Conservation (phyloP, 2,888 invertebrate genomes). For the Conus canariensis region DNA sequence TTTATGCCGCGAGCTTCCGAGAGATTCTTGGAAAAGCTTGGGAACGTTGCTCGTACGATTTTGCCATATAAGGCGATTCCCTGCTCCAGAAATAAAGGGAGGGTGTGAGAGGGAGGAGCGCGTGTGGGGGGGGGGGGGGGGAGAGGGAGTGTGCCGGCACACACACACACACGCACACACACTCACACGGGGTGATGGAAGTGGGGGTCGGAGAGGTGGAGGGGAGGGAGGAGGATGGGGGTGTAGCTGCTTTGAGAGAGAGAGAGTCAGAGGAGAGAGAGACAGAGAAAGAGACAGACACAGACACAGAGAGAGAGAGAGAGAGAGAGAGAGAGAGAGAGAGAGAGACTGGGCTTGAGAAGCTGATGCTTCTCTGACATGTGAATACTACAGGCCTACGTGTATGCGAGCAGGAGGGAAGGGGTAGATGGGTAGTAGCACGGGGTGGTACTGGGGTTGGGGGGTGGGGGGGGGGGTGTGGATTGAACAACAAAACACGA, state of each 20-base stretch:
- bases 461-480: too few relatives aligned
- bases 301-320: neutral
- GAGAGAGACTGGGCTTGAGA: too few relatives aligned
- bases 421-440: too few relatives aligned
- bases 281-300: neutral
- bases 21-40: neutral
- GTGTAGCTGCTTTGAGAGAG: too few relatives aligned
- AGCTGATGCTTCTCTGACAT: too few relatives aligned
- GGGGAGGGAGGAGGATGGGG: neutral
- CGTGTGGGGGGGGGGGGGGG: neutral
- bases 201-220: neutral
- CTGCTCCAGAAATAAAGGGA: conserved; percentile 8
- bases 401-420: too few relatives aligned
- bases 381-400: too few relatives aligned
- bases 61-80: neutral
- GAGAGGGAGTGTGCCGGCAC: neutral
- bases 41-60: neutral
- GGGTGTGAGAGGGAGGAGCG: neutral
- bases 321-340: neutral
- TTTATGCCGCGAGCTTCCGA: neutral
- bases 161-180: too few relatives aligned
- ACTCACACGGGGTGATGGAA: neutral
- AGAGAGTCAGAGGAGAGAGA: neutral
- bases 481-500: too few relatives aligned
- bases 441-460: too few relatives aligned